phyloP scores from a whole-genome alignment of 2,888 invertebrate genomes.

The Mycalesis mineus region DNA sequence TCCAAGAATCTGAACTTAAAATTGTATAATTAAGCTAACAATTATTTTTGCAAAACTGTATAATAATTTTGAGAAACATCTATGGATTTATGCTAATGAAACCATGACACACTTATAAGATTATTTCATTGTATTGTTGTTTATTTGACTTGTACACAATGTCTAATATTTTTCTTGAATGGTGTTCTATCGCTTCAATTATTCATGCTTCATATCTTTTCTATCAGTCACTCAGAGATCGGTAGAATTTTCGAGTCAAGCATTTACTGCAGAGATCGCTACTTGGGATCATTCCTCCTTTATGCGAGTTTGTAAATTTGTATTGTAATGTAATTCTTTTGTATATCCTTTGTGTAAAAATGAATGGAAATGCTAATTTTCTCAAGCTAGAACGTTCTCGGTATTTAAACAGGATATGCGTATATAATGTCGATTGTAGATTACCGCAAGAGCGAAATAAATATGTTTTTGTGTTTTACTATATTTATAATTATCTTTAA shows the following conservation, averaged over 20 bases:
- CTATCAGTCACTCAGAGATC: background rate
- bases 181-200: background rate
- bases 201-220: background rate
- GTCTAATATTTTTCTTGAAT: background rate
- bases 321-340: constrained; percentile 1
- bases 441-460: background rate
- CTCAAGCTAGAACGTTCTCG: background rate
- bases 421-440: background rate
- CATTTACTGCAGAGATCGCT: background rate
- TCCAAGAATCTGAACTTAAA: too few relatives aligned
- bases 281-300: background rate
- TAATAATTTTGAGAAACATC: background rate
- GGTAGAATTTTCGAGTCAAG: background rate
- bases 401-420: background rate
- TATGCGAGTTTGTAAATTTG: background rate
- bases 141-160: constrained; percentile 1
- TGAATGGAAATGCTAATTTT: background rate
- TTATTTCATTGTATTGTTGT: background rate
- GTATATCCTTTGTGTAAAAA: background rate
- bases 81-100: background rate
- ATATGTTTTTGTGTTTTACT: too few relatives aligned
- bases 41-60: too few relatives aligned
- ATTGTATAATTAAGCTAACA: too few relatives aligned
- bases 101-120: background rate
- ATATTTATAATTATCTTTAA: too few relatives aligned